phyloP scores from a whole-genome alignment of 2,797 vertebrate genomes.

The Podargus strigoides region DNA sequence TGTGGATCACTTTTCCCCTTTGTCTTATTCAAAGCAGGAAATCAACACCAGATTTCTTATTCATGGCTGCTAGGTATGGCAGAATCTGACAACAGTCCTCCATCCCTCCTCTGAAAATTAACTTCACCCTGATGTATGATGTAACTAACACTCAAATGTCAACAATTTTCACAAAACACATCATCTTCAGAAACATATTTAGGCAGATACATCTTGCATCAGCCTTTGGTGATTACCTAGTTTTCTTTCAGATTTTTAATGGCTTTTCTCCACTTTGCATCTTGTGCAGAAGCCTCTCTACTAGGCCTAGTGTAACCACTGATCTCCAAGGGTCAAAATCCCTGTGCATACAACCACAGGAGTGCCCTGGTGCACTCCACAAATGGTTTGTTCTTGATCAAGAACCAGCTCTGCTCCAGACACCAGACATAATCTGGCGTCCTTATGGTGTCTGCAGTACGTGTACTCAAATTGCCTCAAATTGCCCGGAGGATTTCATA shows the following conservation, averaged over 20 bases:
- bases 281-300: not conserved
- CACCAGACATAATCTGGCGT: not conserved
- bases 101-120: not conserved
- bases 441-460: not conserved
- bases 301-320: too few relatives aligned
- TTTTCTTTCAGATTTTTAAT: not conserved
- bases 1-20: not conserved
- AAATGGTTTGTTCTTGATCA: not conserved
- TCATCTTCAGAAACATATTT: not conserved
- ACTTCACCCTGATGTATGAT: too few relatives aligned
- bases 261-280: not conserved
- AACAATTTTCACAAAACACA: not conserved
- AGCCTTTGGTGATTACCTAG: not conserved
- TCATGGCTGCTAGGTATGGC: not conserved
- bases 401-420: not conserved
- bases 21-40: not conserved
- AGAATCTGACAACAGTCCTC: not conserved
- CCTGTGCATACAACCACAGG: accelerated
- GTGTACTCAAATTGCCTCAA: not conserved
- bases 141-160: not conserved
- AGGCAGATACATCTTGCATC: not conserved
- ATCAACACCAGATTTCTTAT: not conserved
- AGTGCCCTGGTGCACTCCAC: not conserved
- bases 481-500: not conserved
- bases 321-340: not conserved